These are phyloP conservation scores for Cheirogaleus medius DNA, from an alignment of 2,113 vertebrate genomes.

Conservation along the genomic window DNA sequence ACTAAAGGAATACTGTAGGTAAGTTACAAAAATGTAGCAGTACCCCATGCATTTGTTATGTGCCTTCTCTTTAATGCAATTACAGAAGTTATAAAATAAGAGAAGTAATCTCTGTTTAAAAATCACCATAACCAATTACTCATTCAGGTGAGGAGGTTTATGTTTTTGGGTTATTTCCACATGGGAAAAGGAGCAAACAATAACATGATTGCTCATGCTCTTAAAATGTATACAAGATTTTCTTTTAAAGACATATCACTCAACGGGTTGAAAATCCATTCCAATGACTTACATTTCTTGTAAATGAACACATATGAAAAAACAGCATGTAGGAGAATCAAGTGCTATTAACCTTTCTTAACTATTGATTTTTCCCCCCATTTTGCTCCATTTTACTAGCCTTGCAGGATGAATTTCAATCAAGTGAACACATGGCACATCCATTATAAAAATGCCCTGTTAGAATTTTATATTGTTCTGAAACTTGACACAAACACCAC, in stretches of 20 bases:
- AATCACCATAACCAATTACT: not conserved
- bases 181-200: not conserved
- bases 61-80: not conserved
- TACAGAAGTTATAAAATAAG: not conserved
- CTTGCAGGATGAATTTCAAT: constrained; percentile 18
- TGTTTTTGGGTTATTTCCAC: not conserved
- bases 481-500: not conserved
- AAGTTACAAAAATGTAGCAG: not conserved
- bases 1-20: not conserved
- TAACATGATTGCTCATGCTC: not conserved
- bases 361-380: not conserved
- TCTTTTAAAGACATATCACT: not conserved
- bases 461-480: constrained; percentile 23
- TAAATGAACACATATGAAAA: constrained; percentile 47
- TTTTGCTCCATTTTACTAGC: not conserved
- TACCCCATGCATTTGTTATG: accelerated
- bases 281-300: constrained; percentile 4
- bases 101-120: not conserved
- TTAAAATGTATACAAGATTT: constrained; percentile 1
- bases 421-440: not conserved
- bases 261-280: constrained; percentile 44
- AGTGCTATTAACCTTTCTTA: not conserved
- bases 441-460: not conserved
- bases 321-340: not conserved
- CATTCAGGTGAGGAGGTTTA: not conserved